Conservation (phyloP, 2,113 vertebrate genomes). For the Melanocharis versteri region DNA sequence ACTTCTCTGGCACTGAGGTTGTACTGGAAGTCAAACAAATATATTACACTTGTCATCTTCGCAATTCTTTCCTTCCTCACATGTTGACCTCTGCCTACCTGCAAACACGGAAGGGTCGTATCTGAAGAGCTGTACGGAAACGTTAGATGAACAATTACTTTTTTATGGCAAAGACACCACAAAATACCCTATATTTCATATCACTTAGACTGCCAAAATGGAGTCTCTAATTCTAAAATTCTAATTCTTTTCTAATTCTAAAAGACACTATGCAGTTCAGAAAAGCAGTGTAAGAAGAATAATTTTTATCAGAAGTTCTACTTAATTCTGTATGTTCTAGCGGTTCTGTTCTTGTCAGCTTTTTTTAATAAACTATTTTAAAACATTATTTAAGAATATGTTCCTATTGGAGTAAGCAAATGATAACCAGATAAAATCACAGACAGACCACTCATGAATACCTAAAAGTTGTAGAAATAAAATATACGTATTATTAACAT, state of each 20-base stretch:
- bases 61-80: neutral
- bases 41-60: neutral
- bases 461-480: neutral
- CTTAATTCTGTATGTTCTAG: neutral
- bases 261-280: constrained; percentile 23
- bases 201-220: neutral
- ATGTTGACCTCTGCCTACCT: neutral
- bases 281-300: neutral
- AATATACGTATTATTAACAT: neutral
- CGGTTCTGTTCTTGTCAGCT: neutral
- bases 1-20: neutral
- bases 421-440: neutral
- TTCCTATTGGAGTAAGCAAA: neutral
- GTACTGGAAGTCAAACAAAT: neutral
- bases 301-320: neutral
- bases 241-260: neutral
- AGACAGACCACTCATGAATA: neutral
- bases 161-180: neutral
- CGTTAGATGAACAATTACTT: neutral
- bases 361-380: constrained; percentile 9
- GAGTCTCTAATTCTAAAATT: neutral
- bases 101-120: neutral
- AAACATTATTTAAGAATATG: constrained; percentile 14
- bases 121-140: neutral
- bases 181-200: neutral